Percentiles rank a stretch among this genome's conserved stretches.
Conservation (phyloP, 2,113 vertebrate genomes). For the Chauna torquata region DNA sequence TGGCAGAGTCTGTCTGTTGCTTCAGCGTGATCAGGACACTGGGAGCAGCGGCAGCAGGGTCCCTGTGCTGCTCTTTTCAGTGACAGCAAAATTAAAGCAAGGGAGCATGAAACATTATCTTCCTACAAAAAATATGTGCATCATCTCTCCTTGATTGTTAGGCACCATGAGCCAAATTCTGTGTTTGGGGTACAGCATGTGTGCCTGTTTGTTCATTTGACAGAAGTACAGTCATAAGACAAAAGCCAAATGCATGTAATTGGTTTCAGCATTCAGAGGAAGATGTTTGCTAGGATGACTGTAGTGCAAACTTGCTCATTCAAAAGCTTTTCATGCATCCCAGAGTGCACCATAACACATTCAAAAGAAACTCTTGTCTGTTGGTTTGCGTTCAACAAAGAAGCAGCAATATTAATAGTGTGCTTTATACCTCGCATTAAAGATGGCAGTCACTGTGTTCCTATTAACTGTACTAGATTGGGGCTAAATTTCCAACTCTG, state of each 20-base stretch:
- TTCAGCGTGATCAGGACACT: neutral
- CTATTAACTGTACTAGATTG: neutral
- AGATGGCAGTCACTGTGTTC: neutral
- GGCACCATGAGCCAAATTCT: neutral
- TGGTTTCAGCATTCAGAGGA: neutral
- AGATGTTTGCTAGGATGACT: neutral
- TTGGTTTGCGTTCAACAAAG: neutral
- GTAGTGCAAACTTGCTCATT: neutral
- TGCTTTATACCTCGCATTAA: neutral
- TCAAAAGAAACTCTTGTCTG: neutral
- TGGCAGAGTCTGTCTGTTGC: neutral
- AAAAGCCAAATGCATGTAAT: neutral
- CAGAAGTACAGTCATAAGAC: neutral
- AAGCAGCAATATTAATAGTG: neutral
- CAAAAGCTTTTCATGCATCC: neutral
- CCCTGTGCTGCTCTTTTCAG: neutral
- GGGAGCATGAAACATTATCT: neutral
- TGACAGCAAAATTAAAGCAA: neutral
- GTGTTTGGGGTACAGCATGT: neutral
- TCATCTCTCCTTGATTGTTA: neutral
- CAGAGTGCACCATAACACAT: neutral
- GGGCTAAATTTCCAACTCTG: neutral
- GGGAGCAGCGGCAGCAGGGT: neutral
- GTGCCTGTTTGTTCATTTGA: neutral
- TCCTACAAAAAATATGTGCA: neutral